A percentile compares a stretch with the other conserved stretches of the same genome.
Evolutionary conservation across 2,888 invertebrate genomes (phyloP).

Genomic region (Carcina quercana): DNA sequence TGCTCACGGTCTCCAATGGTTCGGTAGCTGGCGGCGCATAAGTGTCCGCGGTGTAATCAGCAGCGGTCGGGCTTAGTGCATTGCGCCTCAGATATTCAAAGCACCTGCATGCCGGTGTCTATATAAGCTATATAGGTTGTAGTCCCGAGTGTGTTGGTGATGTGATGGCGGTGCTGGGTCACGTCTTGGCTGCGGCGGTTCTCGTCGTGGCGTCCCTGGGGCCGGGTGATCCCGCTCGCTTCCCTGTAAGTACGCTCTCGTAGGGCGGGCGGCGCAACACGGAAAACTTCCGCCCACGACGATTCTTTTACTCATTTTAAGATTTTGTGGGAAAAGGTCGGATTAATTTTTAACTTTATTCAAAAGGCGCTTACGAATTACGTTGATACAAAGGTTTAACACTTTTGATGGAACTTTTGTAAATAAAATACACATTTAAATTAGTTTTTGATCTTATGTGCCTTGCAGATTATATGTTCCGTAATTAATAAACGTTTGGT

Average conservation of each 20-base stretch:
- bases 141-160: slow-evolving; percentile 53
- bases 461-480: too few species aligned
- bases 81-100: slow-evolving; percentile 61
- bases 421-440: too few species aligned
- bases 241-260: slow-evolving; percentile 57
- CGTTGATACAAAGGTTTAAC: too few species aligned
- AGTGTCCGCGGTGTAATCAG: slow-evolving; percentile 66
- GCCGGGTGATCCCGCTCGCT: slow-evolving; percentile 61
- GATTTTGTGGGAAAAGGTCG: too few species aligned
- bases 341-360: too few species aligned
- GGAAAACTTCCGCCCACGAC: slow-evolving; percentile 15
- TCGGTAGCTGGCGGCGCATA: slow-evolving; percentile 68
- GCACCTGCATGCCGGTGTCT: slow-evolving; percentile 61
- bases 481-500: too few species aligned
- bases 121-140: slow-evolving; percentile 42
- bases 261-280: slow-evolving; percentile 60
- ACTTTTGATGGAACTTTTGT: too few species aligned
- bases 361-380: too few species aligned
- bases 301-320: slow-evolving; percentile 19
- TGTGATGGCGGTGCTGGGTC: slow-evolving; percentile 48
- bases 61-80: slow-evolving; percentile 40
- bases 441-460: too few species aligned
- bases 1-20: slow-evolving; percentile 64
- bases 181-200: slow-evolving; percentile 46
- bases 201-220: slow-evolving; percentile 54